phyloP scores from a whole-genome alignment of 1,140 invertebrate genomes.

The Halictus rubicundus region DNA sequence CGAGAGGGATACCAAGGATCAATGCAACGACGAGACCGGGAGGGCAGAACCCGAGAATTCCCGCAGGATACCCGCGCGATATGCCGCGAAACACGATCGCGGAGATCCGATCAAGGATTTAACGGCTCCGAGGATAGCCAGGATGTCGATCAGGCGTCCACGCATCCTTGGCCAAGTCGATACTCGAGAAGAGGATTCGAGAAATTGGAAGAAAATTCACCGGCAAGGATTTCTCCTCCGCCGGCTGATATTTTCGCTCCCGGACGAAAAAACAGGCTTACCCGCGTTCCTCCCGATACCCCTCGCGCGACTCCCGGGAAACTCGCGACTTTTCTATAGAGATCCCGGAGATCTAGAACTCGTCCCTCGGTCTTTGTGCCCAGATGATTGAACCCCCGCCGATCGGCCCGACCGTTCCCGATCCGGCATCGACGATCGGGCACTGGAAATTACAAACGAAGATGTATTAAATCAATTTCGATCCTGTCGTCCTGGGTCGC shows the following conservation, averaged over 20 bases:
- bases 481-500: not conserved
- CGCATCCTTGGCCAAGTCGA: conserved; percentile 41
- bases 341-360: not conserved
- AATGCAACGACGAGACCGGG: conserved; percentile 71
- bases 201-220: conserved; percentile 39
- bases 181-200: conserved; percentile 29
- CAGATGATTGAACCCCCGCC: too few species aligned
- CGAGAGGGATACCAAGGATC: conserved; percentile 62
- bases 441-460: not conserved
- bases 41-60: conserved; percentile 72
- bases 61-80: conserved; percentile 67
- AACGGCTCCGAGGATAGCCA: conserved; percentile 27
- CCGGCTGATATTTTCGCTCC: conserved; percentile 20
- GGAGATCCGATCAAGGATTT: conserved; percentile 52
- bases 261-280: not conserved
- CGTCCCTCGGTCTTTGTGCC: too few species aligned
- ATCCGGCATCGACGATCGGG: not conserved
- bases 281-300: not conserved
- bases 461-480: not conserved
- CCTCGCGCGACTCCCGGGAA: not conserved
- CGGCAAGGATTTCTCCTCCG: conserved; percentile 5
- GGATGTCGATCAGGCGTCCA: conserved; percentile 28
- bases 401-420: not conserved
- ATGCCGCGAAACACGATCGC: conserved; percentile 63
- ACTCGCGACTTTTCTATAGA: not conserved